Base-by-base conservation (phyloP, 2,113 vertebrate species). In the Oncorhynchus nerka region DNA sequence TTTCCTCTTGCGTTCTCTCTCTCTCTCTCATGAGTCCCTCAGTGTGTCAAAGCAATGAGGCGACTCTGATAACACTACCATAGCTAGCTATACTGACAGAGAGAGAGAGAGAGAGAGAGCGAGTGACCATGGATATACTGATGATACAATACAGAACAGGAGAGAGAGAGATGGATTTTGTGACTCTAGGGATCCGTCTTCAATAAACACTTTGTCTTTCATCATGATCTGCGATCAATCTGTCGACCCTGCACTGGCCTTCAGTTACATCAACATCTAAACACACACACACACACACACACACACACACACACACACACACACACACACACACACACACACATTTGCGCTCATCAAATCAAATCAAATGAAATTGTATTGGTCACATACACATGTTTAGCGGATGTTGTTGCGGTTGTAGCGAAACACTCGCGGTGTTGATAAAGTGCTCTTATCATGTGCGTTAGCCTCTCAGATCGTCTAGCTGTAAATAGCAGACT, bases 181-280 rank as follows among this genome's bases (percentile, higher is more conserved):
- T 79, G 85, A 84, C 85, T 85, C 87, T 28, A 57, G 86, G 85
- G 89, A 90, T 85, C 83, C 81, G 85, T 87, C 80, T 79, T 67
- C 76, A 90, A 89, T 90, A 90, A 69, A 85, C 87, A 89, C 89
- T 90, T 91, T 90, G 85, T 88, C 87, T 84, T 84, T 87, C 84
- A 90, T 90, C 79, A 88, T 89, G 89, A 87, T 86, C 83, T 84
- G 85, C 74, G 89, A 89, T 92, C 90, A 84, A 90, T 91, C 73
- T 82, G 80, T 81, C 26, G 64, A 81, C 76, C 80, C 85, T 78
- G 85, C 80, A 68, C 51, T 69, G 64, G 62, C 30, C 30, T 68
- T 57, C 67, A 74, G n/a, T 68, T 55, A 74, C 59, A 71, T 34
- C 8, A 9, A 24, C 39, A 51, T 68, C 70, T 12, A 4, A 22